phyloP scores from a whole-genome alignment of 2,113 vertebrate genomes.

The Dunckerocampus dactyliophorus region DNA sequence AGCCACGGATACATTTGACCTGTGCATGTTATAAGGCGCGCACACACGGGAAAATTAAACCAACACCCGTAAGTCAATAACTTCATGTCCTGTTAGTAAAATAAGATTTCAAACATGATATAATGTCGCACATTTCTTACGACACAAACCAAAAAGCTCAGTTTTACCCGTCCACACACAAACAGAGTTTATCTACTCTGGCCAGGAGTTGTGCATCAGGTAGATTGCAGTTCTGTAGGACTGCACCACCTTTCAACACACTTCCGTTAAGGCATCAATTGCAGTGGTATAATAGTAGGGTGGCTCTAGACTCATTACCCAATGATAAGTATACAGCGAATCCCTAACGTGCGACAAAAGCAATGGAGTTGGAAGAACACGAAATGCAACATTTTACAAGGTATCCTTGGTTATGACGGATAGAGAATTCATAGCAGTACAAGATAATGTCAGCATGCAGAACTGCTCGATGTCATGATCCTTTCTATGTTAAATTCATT shows the following conservation, averaged over 20 bases:
- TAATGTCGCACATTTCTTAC: too few relatives aligned
- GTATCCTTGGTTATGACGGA: neutral
- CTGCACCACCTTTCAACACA: neutral
- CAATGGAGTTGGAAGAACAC: neutral
- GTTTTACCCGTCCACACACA: too few relatives aligned
- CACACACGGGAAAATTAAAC: too few relatives aligned
- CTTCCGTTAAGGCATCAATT: neutral
- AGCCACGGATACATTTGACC: too few relatives aligned
- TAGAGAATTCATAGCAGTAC: neutral
- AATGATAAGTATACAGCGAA: neutral
- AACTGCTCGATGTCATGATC: neutral
- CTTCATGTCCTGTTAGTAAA: too few relatives aligned
- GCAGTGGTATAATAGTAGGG: neutral
- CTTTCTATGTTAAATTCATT: neutral
- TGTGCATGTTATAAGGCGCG: too few relatives aligned
- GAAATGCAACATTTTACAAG: neutral
- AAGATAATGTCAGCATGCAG: neutral
- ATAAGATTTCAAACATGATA: too few relatives aligned
- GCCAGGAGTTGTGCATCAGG: too few relatives aligned
- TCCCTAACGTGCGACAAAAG: neutral
- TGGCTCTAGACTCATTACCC: too few relatives aligned
- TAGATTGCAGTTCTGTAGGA: neutral
- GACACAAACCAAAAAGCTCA: too few relatives aligned
- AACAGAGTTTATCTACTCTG: too few relatives aligned
- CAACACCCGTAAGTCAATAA: too few relatives aligned